Base-by-base conservation (phyloP, 2,888 invertebrate genomes). In the Tiliacea citrago region DNA sequence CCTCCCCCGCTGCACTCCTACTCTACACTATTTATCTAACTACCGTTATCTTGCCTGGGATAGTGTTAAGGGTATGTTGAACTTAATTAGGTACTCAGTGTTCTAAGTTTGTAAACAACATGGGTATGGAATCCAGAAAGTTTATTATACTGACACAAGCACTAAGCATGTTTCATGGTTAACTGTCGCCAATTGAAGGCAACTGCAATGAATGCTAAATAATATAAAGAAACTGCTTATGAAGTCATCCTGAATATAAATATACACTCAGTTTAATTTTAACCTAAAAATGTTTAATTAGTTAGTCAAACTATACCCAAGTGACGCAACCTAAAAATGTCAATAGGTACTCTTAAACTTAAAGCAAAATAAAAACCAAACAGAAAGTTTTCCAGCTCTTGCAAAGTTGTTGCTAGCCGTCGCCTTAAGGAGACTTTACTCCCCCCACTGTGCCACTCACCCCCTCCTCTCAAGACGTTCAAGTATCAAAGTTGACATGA, bases 361-460 rank as follows among this genome's bases (percentile, higher is more conserved):
- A 66, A 73, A 63, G 49, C 29, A 60, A 66, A 63, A 72, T 72
- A 69, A 82, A 82, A 72, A 66, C 12, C 24, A 35, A 58, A 35
- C 53, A 61, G 18, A 66, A 76, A 73, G 60, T 80, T 80, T 47
- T n/a, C 60, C 18, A 75, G 67, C 67, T 79, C 68, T 57, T 47
- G 29, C 65, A 51, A 84, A 86, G 69, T 75, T 66, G 69, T 75
- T 66, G 70, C 51, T 47, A 68, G 73, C 76, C 82, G 62, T 86
- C 62, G 73, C 86, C 86, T 85, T 85, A 81, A 83, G 73, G 55
- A 53, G 67, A 47, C 73, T 81, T 75, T n/a, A 60, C 73, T 72
- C 49, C 29, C 13, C 71, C 51, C 72, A n/a, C 70, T 24, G 18
- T 42, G 13, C 61, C 68, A 16, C 57, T 13, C 39, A 47, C 35